Percentiles rank a stretch among this genome's conserved stretches.
Conservation (phyloP, 2,888 invertebrate genomes). For the Netelia melanura region DNA sequence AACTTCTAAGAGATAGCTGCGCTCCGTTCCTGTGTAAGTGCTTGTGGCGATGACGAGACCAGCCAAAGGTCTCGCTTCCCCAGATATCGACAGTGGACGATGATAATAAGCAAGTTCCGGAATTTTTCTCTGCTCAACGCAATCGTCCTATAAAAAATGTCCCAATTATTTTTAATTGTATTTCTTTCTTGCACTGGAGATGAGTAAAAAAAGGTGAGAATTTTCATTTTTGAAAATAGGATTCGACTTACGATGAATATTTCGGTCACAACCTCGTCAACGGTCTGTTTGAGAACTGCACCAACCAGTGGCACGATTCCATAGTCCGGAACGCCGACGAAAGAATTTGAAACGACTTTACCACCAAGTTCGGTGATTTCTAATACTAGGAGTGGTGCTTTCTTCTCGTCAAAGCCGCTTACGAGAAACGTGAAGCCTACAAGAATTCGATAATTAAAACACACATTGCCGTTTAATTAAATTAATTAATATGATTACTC, state of each 20-base stretch:
- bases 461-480: too few species aligned
- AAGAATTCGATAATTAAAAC: conserved; percentile 12
- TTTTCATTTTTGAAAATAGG: neutral
- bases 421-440: conserved; percentile 84
- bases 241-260: conserved; percentile 88
- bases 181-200: too few species aligned
- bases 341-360: conserved; percentile 85
- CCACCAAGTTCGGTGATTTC: conserved; percentile 87
- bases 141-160: conserved; percentile 87
- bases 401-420: conserved; percentile 84
- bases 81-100: conserved; percentile 87
- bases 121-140: conserved; percentile 87
- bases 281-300: conserved; percentile 85
- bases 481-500: too few species aligned
- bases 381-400: conserved; percentile 83
- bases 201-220: neutral
- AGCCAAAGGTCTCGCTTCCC: conserved; percentile 86
- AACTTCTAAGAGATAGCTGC: conserved; percentile 90
- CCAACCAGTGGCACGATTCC: conserved; percentile 87
- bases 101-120: conserved; percentile 90
- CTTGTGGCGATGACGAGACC: conserved; percentile 93
- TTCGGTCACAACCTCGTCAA: conserved; percentile 89
- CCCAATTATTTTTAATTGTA: neutral
- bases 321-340: conserved; percentile 88
- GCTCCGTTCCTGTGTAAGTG: conserved; percentile 90